phyloP scores from a whole-genome alignment of 2,888 invertebrate species.

The Drosophila mettleri region DNA sequence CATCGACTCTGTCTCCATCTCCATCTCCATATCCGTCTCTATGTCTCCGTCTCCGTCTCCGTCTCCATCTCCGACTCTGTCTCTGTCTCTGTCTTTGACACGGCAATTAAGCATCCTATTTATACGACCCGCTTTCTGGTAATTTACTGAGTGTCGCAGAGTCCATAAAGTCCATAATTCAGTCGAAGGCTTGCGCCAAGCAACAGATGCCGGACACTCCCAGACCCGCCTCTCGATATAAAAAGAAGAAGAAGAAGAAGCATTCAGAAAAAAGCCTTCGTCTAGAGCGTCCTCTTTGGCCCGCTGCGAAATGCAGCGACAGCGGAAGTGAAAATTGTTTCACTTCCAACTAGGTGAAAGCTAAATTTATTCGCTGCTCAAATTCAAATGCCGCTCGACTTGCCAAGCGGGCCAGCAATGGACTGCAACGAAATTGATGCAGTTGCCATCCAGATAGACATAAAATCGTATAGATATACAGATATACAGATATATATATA shows the following conservation, averaged over 20 bases:
- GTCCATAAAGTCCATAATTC: slow-evolving; percentile 41
- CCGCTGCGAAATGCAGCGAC: slow-evolving; percentile 40
- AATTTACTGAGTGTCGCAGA: slow-evolving; percentile 75
- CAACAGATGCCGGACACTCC: slow-evolving; percentile 55
- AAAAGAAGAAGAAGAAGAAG: background rate
- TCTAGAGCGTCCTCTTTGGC: slow-evolving; percentile 50
- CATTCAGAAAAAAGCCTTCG: slow-evolving; percentile 41
- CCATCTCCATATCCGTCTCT: no score
- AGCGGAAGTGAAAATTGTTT: slow-evolving; percentile 45
- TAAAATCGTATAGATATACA: slow-evolving; percentile 8
- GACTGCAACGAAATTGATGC: background rate
- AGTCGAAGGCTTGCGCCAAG: slow-evolving; percentile 18
- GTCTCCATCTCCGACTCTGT: background rate
- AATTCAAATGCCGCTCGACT: slow-evolving; percentile 47
- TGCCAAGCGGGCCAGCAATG: slow-evolving; percentile 39
- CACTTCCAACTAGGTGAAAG: slow-evolving; percentile 64
- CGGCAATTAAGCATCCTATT: slow-evolving; percentile 61
- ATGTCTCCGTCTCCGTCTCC: slow-evolving; percentile 67
- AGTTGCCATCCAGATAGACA: slow-evolving; percentile 8
- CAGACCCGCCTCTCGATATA: background rate
- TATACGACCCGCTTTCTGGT: slow-evolving; percentile 34
- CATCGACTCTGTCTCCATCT: slow-evolving; percentile 51
- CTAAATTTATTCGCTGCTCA: slow-evolving; percentile 63
- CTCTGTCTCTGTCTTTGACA: slow-evolving; percentile 24
- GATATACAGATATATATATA: background rate